Conservation (phyloP, 2,888 invertebrate species). For the Diaprepes abbreviatus region DNA sequence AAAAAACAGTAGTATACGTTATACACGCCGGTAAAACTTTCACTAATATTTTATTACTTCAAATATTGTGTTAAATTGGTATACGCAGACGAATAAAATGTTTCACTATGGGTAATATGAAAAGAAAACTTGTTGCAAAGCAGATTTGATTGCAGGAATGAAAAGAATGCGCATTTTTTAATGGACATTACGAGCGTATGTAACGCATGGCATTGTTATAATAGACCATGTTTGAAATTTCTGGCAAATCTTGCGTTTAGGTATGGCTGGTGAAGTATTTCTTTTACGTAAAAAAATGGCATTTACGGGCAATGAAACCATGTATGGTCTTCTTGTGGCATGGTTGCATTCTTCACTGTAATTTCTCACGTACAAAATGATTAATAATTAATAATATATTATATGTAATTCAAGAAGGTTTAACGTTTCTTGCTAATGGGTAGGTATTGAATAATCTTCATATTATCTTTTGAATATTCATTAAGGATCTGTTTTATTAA, state of each 20-base stretch:
- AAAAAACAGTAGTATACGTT: constrained; percentile 9
- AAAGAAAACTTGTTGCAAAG: constrained; percentile 15
- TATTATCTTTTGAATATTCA: constrained; percentile 6
- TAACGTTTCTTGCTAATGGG: neutral
- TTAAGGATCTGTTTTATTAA: neutral
- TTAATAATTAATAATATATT: constrained; percentile 22
- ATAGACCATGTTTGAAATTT: constrained; percentile 15
- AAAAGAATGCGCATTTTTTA: constrained; percentile 17
- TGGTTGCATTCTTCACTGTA: constrained; percentile 17
- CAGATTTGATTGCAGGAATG: constrained; percentile 7
- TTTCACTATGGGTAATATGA: constrained; percentile 19
- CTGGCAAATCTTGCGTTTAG: constrained; percentile 9
- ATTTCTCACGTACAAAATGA: constrained; percentile 21
- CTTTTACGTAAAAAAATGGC: constrained; percentile 13
- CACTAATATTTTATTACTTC: constrained; percentile 27
- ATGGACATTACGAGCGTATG: constrained; percentile 1
- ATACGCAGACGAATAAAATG: constrained; percentile 5
- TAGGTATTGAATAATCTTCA: neutral
- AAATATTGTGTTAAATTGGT: constrained; percentile 15
- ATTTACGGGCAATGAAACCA: constrained; percentile 6
- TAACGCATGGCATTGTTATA: constrained; percentile 9
- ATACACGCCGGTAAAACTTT: constrained; percentile 20
- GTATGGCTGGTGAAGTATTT: constrained; percentile 15
- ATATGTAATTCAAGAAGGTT: constrained; percentile 4
- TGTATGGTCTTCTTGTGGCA: constrained; percentile 6